Percentiles rank a stretch among this genome's conserved stretches.
These are phyloP conservation scores for Menidia beryllina DNA, from an alignment of 2,113 vertebrate species.

Conservation along the genomic window DNA sequence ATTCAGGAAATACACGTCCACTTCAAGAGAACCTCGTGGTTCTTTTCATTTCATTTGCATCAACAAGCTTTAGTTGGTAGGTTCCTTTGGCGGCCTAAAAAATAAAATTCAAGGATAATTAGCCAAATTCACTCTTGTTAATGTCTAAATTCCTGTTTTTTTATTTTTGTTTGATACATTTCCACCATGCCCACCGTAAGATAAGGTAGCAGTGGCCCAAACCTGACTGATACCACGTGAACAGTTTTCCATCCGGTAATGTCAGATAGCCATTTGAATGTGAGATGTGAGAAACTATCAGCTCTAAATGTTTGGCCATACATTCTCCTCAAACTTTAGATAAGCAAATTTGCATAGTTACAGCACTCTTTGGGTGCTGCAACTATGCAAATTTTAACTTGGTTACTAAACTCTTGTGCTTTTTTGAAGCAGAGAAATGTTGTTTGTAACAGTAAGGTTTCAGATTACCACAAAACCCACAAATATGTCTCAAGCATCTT, in stretches of 20 bases:
- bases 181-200: too few species aligned
- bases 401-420: neutral
- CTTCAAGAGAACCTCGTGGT: neutral
- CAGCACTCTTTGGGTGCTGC: too few species aligned
- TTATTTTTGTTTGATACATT: too few species aligned
- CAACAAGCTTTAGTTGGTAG: neutral
- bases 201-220: too few species aligned
- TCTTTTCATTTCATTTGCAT: neutral
- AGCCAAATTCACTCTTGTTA: too few species aligned
- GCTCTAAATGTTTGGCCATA: neutral
- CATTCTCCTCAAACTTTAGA: conserved; percentile 8
- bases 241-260: neutral
- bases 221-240: too few species aligned
- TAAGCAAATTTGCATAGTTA: conserved; percentile 28
- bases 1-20: neutral
- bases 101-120: too few species aligned
- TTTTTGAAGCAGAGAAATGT: neutral
- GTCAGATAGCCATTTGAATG: neutral
- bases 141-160: too few species aligned
- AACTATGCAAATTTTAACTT: too few species aligned
- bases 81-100: neutral
- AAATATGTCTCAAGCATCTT: neutral
- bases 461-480: neutral
- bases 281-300: neutral
- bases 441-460: neutral